A percentile compares a stretch with the other conserved stretches of the same genome.
Evolutionary conservation across 2,797 vertebrate genomes (phyloP).

Genomic region (Sternotherus odoratus): DNA sequence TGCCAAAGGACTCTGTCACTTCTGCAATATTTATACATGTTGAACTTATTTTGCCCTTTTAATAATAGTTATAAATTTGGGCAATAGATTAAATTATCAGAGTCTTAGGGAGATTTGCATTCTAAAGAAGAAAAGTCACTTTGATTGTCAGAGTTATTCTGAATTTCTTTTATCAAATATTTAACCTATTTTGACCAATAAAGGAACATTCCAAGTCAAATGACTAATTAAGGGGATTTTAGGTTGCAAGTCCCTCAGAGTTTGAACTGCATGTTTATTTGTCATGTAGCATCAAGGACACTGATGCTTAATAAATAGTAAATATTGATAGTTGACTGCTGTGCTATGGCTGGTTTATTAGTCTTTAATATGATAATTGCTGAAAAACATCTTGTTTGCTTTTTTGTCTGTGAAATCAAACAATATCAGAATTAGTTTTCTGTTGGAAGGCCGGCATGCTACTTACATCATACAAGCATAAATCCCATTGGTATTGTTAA

Average conservation of each 20-base stretch:
- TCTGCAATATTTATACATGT: not conserved
- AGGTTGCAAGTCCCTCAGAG: not conserved
- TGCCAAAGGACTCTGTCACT: no score
- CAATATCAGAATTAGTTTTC: not conserved
- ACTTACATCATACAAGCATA: not conserved
- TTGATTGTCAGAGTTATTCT: not conserved
- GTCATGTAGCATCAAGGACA: not conserved
- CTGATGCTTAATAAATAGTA: not conserved
- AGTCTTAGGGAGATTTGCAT: not conserved
- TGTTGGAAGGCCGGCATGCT: not conserved
- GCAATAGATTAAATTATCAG: not conserved
- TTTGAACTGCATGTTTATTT: not conserved
- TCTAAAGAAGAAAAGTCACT: not conserved
- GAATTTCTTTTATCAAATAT: not conserved
- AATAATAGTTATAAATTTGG: not conserved
- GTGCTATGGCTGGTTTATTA: not conserved
- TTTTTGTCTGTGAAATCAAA: not conserved
- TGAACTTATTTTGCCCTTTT: not conserved
- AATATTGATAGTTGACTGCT: not conserved
- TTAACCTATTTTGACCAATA: not conserved
- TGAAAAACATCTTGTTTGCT: not conserved
- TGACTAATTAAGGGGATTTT: not conserved
- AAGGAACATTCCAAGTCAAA: not conserved
- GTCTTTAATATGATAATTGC: not conserved
- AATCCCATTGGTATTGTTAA: not conserved